These are phyloP conservation scores for Drosophila dives DNA, from an alignment of 2,888 invertebrate genomes.

Conservation along the genomic window DNA sequence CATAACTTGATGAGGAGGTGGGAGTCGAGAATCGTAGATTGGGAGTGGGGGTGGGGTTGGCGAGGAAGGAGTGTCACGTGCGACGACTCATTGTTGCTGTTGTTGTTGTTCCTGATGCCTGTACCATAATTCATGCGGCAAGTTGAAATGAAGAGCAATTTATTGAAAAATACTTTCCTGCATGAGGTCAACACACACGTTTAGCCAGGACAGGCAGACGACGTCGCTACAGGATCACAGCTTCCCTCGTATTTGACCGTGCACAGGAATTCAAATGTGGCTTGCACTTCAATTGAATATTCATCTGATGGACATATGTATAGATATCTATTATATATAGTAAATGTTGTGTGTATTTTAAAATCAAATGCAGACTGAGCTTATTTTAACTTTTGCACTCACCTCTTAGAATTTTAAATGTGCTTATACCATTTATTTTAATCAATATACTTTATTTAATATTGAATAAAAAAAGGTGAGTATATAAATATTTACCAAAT, in stretches of 20 bases:
- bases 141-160: slow-evolving; percentile 73
- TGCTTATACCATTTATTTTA: not conserved
- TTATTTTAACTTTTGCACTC: not conserved
- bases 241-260: slow-evolving; percentile 21
- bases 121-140: slow-evolving; percentile 73
- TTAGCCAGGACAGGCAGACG: not conserved
- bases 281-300: slow-evolving; percentile 11
- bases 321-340: not conserved
- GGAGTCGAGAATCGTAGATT: not conserved
- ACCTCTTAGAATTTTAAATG: not conserved
- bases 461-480: too few species aligned
- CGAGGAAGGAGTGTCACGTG: slow-evolving; percentile 62
- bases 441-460: not conserved
- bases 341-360: not conserved
- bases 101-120: slow-evolving; percentile 35
- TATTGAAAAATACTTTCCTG: slow-evolving; percentile 74
- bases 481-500: not conserved
- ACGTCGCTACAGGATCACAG: slow-evolving; percentile 6
- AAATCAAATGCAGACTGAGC: not conserved
- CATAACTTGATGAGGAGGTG: slow-evolving; percentile 60
- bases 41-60: not conserved
- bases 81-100: slow-evolving; percentile 39
- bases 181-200: slow-evolving; percentile 47
- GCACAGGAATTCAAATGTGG: slow-evolving; percentile 9
- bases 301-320: not conserved